phyloP scores from a whole-genome alignment of 2,888 invertebrate genomes.

The Eulithis testata region DNA sequence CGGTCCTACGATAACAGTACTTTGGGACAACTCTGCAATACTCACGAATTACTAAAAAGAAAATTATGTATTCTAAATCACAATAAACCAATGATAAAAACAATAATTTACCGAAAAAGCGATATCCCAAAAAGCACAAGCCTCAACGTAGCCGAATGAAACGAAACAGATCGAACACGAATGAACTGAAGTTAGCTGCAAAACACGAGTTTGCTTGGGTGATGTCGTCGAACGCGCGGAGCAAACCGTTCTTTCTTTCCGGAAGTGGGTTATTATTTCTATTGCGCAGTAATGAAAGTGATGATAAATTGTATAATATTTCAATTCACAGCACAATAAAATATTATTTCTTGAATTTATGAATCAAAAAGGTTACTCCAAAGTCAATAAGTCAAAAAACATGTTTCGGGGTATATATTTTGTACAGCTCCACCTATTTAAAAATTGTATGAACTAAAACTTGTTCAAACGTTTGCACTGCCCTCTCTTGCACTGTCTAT shows the following conservation, averaged over 20 bases:
- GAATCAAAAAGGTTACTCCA: not conserved
- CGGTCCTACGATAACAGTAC: slow-evolving; percentile 55
- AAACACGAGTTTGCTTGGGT: slow-evolving; percentile 70
- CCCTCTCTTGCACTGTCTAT: not conserved
- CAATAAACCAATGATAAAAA: slow-evolving; percentile 59
- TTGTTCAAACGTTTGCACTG: not conserved
- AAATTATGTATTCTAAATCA: slow-evolving; percentile 43
- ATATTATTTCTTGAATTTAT: slow-evolving; percentile 10
- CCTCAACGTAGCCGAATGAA: slow-evolving; percentile 77
- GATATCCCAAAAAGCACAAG: slow-evolving; percentile 78
- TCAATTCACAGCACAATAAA: not conserved
- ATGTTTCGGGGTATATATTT: too few relatives aligned
- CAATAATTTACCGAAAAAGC: slow-evolving; percentile 79
- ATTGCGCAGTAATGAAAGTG: slow-evolving; percentile 56
- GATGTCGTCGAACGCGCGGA: slow-evolving; percentile 70
- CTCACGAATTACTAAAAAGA: slow-evolving; percentile 42
- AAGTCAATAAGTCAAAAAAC: too few relatives aligned
- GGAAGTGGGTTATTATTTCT: slow-evolving; percentile 54
- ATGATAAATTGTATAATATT: not conserved
- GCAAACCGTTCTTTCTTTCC: slow-evolving; percentile 64
- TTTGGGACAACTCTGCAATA: slow-evolving; percentile 33
- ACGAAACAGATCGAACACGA: slow-evolving; percentile 82
- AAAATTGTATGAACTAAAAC: not conserved
- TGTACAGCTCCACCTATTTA: slow-evolving; percentile 31
- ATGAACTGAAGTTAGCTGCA: slow-evolving; percentile 76